Conservation (phyloP, 2,888 invertebrate species). For the Anthrax anthrax region DNA sequence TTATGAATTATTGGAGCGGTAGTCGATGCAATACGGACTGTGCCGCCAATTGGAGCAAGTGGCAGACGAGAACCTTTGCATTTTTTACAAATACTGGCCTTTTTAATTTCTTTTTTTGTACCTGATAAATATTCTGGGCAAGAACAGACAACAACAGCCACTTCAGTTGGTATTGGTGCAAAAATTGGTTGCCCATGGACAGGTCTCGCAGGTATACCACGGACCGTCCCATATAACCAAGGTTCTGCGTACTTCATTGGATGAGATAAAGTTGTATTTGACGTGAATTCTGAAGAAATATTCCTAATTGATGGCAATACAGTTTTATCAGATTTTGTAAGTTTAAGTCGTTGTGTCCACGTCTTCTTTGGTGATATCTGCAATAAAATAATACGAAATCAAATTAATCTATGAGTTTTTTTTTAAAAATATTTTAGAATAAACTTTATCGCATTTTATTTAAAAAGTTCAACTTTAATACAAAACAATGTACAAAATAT, state of each 20-base stretch:
- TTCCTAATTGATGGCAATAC: constrained; percentile 25
- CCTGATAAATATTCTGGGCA: constrained; percentile 68
- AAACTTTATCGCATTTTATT: too few relatives aligned
- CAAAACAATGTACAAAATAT: too few relatives aligned
- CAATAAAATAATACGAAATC: background rate
- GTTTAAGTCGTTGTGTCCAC: constrained; percentile 56
- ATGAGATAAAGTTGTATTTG: constrained; percentile 53
- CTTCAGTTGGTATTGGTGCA: constrained; percentile 35
- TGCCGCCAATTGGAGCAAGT: constrained; percentile 54
- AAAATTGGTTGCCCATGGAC: constrained; percentile 33
- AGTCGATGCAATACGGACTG: constrained; percentile 39
- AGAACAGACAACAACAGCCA: constrained; percentile 62
- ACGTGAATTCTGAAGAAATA: constrained; percentile 27
- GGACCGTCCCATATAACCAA: constrained; percentile 70
- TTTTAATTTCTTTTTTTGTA: constrained; percentile 57
- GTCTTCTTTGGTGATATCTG: constrained; percentile 40
- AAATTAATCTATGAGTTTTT: too few relatives aligned
- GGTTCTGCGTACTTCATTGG: constrained; percentile 77
- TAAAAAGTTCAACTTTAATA: too few relatives aligned
- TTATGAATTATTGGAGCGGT: constrained; percentile 19
- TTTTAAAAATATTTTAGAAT: too few relatives aligned
- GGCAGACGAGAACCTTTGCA: constrained; percentile 69
- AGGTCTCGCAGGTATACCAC: constrained; percentile 38
- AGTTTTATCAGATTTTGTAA: constrained; percentile 38
- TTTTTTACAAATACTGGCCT: constrained; percentile 66